Percentiles rank a stretch among this genome's conserved stretches.
Evolutionary conservation across 2,797 vertebrate genomes (phyloP).

Genomic region (Sebastes nivosus): DNA sequence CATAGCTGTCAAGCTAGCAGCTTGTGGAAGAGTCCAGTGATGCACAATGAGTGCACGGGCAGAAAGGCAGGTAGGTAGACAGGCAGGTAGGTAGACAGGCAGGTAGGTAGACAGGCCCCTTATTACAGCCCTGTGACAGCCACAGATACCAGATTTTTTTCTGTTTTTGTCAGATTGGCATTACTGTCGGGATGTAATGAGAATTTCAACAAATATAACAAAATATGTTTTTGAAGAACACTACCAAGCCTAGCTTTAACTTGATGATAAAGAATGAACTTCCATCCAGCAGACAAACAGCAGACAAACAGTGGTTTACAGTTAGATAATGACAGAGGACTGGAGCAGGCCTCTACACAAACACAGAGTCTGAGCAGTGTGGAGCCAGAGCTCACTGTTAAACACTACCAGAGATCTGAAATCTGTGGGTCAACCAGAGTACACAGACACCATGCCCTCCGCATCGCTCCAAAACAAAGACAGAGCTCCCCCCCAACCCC

Average conservation of each 20-base stretch:
- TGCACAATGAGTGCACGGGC: neutral
- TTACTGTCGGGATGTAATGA: no score
- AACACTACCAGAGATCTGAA: conserved; percentile 42
- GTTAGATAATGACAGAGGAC: conserved; percentile 14
- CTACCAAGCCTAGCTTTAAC: neutral
- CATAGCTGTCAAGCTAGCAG: neutral
- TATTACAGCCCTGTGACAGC: no score
- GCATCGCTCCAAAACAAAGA: conserved; percentile 49
- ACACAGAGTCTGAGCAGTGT: conserved; percentile 3
- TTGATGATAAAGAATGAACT: neutral
- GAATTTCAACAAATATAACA: no score
- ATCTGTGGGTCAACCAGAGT: conserved; percentile 55
- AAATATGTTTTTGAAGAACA: neutral
- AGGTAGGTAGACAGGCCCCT: no score
- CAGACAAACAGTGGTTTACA: neutral
- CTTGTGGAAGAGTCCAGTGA: neutral
- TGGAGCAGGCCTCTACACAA: neutral
- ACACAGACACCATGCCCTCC: conserved; percentile 44
- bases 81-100: no score
- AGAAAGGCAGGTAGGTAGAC: neutral
- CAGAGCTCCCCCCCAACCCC: neutral
- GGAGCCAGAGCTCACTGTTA: conserved; percentile 24
- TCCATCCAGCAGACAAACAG: neutral
- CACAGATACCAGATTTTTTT: neutral
- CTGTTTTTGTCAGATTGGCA: neutral